phyloP scores from a whole-genome alignment of 1,140 invertebrate genomes.

The Limonius californicus region DNA sequence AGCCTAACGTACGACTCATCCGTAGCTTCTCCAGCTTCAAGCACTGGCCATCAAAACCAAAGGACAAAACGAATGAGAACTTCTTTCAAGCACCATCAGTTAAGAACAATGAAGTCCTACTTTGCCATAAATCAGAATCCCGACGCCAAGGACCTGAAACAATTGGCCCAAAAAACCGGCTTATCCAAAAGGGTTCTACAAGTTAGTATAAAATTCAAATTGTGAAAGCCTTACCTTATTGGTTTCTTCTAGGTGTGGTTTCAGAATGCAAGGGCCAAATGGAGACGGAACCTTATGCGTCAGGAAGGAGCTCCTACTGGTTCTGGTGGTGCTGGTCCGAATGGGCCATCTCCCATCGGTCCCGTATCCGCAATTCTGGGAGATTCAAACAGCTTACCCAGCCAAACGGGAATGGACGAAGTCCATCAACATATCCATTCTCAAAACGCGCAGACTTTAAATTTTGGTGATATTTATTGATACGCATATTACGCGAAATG shows the following conservation, averaged over 20 bases:
- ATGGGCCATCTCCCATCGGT: slow-evolving; percentile 42
- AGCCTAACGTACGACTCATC: slow-evolving; percentile 70
- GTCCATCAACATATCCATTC: slow-evolving; percentile 45
- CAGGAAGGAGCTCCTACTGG: slow-evolving; percentile 58
- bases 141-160: slow-evolving; percentile 93
- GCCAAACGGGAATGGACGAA: slow-evolving; percentile 42
- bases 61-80: slow-evolving; percentile 89
- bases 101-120: slow-evolving; percentile 96
- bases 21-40: slow-evolving; percentile 65
- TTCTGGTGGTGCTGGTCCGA: slow-evolving; percentile 48
- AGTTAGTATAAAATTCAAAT: slow-evolving; percentile 54
- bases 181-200: slow-evolving; percentile 93
- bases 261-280: slow-evolving; percentile 95
- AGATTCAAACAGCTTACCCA: slow-evolving; percentile 35
- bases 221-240: background rate
- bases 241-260: slow-evolving; percentile 83
- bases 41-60: slow-evolving; percentile 53
- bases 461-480: slow-evolving; percentile 46
- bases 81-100: slow-evolving; percentile 95
- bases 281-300: slow-evolving; percentile 79
- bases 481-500: background rate
- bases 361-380: slow-evolving; percentile 40
- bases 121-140: slow-evolving; percentile 97
- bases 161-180: slow-evolving; percentile 94
- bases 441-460: slow-evolving; percentile 42